These are phyloP conservation scores for Scaptomyza montana DNA, from an alignment of 1,140 invertebrate species.

Conservation along the genomic window DNA sequence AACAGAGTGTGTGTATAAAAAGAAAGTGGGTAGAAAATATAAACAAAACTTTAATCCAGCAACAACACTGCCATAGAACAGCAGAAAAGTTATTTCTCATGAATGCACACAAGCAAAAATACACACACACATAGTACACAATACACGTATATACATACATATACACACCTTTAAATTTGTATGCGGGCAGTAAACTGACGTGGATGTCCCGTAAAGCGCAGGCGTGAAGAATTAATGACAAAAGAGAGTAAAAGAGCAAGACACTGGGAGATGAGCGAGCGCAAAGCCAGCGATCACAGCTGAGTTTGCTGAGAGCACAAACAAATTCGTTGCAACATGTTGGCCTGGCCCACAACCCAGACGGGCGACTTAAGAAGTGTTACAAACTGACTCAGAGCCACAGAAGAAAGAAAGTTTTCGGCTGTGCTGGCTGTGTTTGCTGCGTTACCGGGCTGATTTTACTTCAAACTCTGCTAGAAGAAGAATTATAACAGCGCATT, in stretches of 20 bases:
- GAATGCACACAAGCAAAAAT: background rate
- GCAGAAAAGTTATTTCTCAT: constrained; percentile 24
- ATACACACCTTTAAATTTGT: constrained; percentile 28
- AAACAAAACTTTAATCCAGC: constrained; percentile 65
- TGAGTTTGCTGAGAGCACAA: constrained; percentile 27
- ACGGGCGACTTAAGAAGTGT: constrained; percentile 76
- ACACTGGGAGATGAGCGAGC: constrained; percentile 15
- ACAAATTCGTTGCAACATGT: constrained; percentile 53
- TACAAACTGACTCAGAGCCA: constrained; percentile 60
- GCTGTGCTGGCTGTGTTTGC: constrained; percentile 63
- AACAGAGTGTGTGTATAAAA: constrained; percentile 54
- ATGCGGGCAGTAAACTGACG: constrained; percentile 63
- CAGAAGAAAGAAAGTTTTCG: constrained; percentile 83
- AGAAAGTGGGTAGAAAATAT: constrained; percentile 78
- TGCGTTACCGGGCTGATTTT: constrained; percentile 9
- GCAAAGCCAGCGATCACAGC: constrained; percentile 11
- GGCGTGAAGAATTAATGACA: constrained; percentile 70
- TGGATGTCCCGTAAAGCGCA: constrained; percentile 58
- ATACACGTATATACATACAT: background rate
- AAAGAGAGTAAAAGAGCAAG: constrained; percentile 6
- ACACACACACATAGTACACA: background rate
- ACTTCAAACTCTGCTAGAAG: background rate
- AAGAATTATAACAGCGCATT: constrained; percentile 24
- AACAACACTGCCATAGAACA: constrained; percentile 49
- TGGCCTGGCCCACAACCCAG: constrained; percentile 21